phyloP scores from a whole-genome alignment of 92 coral and sea anemone genomes.

The Porites lobata region DNA sequence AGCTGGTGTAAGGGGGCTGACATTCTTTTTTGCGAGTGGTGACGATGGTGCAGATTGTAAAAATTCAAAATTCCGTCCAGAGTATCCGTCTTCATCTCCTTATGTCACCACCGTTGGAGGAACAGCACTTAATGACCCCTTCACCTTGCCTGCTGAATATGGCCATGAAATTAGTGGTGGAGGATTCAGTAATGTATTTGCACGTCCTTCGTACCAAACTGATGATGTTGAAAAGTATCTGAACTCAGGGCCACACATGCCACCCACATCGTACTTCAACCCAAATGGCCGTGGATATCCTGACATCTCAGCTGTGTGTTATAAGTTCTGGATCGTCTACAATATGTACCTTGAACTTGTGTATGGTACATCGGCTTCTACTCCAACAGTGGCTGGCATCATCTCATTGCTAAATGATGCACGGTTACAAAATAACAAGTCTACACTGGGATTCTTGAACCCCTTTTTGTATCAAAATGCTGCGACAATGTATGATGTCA shows the following conservation, averaged over 20 bases:
- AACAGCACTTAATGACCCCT: constrained; percentile 89
- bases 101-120: constrained; percentile 99
- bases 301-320: constrained; percentile 92
- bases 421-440: constrained; percentile 82
- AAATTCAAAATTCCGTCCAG: constrained; percentile 92
- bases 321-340: constrained; percentile 97
- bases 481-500: constrained; percentile 88
- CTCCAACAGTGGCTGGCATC: constrained; percentile 99
- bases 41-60: constrained; percentile 98
- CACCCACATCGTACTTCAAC: constrained; percentile 84
- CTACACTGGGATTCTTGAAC: constrained; percentile 94
- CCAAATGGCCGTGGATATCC: constrained; percentile 94
- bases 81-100: constrained; percentile 95
- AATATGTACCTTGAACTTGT: constrained; percentile 92
- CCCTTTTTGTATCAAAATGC: constrained; percentile 95
- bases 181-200: constrained; percentile 91
- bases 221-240: constrained; percentile 86
- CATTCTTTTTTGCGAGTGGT: constrained; percentile 97
- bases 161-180: constrained; percentile 98
- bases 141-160: constrained; percentile 74
- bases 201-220: constrained; percentile 87
- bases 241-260: constrained; percentile 88
- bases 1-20: constrained; percentile 94
- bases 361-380: constrained; percentile 95
- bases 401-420: constrained; percentile 94